Percentiles rank a stretch among this genome's conserved stretches.
Evolutionary conservation across 2,113 vertebrate genomes (phyloP).

Genomic region (Semnornis frantzii): DNA sequence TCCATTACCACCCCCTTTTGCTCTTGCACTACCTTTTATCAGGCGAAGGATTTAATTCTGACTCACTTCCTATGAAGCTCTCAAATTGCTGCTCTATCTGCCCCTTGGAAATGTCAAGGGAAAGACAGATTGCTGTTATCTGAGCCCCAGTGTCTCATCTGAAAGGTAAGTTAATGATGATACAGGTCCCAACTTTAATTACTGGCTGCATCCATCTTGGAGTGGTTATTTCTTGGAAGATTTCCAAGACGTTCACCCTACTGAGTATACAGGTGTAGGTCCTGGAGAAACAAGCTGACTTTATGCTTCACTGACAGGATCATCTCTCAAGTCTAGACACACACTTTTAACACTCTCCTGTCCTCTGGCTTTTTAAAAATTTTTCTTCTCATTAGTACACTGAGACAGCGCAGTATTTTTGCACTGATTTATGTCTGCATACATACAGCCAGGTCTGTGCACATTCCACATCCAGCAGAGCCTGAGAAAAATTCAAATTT

Average conservation of each 20-base stretch:
- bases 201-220: constrained; percentile 12
- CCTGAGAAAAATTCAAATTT: constrained; percentile 15
- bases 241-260: constrained; percentile 4
- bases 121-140: constrained; percentile 39
- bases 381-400: constrained; percentile 13
- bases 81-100: constrained; percentile 58
- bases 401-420: background rate
- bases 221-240: constrained; percentile 25
- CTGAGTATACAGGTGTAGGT: background rate
- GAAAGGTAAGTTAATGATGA: constrained; percentile 51
- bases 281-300: background rate
- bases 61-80: constrained; percentile 40
- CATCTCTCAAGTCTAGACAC: background rate
- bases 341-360: background rate
- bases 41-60: background rate
- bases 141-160: background rate
- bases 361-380: background rate
- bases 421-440: background rate
- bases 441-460: background rate
- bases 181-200: constrained; percentile 12
- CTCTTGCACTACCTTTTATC: background rate
- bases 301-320: background rate
- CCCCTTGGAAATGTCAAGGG: constrained; percentile 32
- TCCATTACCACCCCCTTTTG: background rate
- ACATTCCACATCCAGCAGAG: constrained; percentile 23